Percentiles rank a stretch among this genome's conserved stretches.
Evolutionary conservation across 1,140 invertebrate genomes (phyloP).

Genomic region (Limonius californicus): DNA sequence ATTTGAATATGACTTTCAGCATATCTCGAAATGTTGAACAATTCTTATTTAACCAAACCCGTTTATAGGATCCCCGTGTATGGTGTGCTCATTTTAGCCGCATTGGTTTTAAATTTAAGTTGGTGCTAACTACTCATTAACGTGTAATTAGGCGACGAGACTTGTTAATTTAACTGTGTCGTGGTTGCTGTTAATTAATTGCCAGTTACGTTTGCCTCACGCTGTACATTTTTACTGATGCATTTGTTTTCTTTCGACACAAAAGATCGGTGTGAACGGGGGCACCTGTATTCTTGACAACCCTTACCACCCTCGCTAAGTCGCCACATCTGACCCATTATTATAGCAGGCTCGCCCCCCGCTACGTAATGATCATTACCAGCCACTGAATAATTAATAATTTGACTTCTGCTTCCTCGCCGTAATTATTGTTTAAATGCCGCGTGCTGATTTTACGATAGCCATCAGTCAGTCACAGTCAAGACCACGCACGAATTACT

Average conservation of each 20-base stretch:
- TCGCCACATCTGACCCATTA: slow-evolving; percentile 6
- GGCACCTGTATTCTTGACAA: not conserved
- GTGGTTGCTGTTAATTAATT: too few relatives aligned
- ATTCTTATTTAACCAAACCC: too few relatives aligned
- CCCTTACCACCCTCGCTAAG: not conserved
- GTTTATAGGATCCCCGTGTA: too few relatives aligned
- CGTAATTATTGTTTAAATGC: slow-evolving; percentile 14
- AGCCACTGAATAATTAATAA: slow-evolving; percentile 36
- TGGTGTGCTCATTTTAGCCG: too few relatives aligned
- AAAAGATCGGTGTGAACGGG: slow-evolving; percentile 3
- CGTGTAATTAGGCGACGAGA: too few relatives aligned
- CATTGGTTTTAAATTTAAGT: too few relatives aligned
- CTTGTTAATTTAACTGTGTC: too few relatives aligned
- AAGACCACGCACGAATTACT: not conserved
- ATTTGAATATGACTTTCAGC: too few relatives aligned
- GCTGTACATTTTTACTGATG: not conserved
- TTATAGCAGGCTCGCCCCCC: slow-evolving; percentile 10
- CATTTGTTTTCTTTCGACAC: not conserved
- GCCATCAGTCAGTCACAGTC: not conserved
- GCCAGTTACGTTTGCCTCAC: too few relatives aligned
- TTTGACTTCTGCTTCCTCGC: slow-evolving; percentile 30
- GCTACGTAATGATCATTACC: slow-evolving; percentile 38
- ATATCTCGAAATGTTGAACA: too few relatives aligned
- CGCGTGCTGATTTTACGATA: slow-evolving; percentile 9
- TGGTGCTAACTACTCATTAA: too few relatives aligned